A percentile compares a stretch with the other conserved stretches of the same genome.
Conservation (phyloP, 2,113 vertebrate genomes). For the Cyanocitta stelleri region DNA sequence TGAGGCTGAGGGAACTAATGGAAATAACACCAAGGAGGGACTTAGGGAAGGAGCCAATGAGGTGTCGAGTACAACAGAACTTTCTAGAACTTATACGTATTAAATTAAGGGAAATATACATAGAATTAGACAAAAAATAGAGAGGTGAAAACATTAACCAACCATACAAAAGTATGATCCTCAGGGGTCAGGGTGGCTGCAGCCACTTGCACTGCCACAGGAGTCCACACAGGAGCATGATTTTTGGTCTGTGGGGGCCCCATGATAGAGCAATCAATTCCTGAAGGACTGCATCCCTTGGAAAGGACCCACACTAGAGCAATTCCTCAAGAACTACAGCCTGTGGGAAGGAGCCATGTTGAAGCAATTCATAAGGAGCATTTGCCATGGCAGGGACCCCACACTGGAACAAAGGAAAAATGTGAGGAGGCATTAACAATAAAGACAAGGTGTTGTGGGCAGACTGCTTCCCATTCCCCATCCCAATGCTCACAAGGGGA, state of each 20-base stretch:
- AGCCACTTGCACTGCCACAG: too few relatives aligned
- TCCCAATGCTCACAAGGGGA: background rate
- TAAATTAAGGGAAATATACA: too few relatives aligned
- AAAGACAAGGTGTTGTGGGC: background rate
- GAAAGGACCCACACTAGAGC: background rate
- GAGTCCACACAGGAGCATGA: background rate
- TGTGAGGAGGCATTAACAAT: background rate
- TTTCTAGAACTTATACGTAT: too few relatives aligned
- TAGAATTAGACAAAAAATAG: too few relatives aligned
- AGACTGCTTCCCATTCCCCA: background rate
- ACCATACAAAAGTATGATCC: too few relatives aligned
- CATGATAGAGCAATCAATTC: background rate
- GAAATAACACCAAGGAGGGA: too few relatives aligned
- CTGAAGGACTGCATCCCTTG: background rate
- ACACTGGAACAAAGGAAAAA: background rate
- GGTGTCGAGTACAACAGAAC: too few relatives aligned
- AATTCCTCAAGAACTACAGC: background rate
- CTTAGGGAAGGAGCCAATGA: too few relatives aligned
- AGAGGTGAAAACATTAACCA: too few relatives aligned
- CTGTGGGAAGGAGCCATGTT: background rate
- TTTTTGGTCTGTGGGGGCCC: background rate
- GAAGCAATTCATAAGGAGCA: background rate
- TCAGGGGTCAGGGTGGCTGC: too few relatives aligned
- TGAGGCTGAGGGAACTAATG: too few relatives aligned
- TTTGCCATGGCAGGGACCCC: background rate